Evolutionary conservation across 2,888 invertebrate genomes (phyloP).

Genomic region (Lasioglossum leucozonium): DNA sequence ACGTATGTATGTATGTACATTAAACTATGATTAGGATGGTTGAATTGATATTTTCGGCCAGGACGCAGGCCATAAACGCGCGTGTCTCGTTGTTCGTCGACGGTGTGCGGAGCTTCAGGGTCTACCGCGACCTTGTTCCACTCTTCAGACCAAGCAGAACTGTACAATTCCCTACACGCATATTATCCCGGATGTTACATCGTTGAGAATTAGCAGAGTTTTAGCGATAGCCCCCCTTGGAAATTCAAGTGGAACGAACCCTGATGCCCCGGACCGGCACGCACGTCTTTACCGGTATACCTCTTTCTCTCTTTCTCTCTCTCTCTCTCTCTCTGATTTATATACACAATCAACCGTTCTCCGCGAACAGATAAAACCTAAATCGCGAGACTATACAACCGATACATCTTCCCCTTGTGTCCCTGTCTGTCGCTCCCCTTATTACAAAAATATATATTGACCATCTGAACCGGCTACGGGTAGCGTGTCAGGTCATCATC

Average conservation of each 20-base stretch:
- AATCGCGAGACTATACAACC: background rate
- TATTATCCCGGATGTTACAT: background rate
- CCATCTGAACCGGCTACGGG: constrained; percentile 18
- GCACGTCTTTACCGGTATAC: background rate
- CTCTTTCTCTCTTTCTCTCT: background rate
- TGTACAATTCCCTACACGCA: background rate
- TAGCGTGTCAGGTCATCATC: constrained; percentile 31
- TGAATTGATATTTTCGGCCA: constrained; percentile 46
- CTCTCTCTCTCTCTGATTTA: background rate
- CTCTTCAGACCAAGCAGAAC: background rate
- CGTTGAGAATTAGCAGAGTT: background rate
- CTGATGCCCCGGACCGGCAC: background rate
- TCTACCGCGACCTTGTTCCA: background rate
- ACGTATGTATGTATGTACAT: constrained; percentile 57
- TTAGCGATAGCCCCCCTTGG: background rate
- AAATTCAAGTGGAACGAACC: background rate
- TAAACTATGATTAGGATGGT: constrained; percentile 53
- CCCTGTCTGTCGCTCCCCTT: constrained; percentile 2
- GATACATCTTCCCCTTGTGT: background rate
- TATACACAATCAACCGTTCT: constrained; percentile 14
- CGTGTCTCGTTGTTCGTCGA: background rate
- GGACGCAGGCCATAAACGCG: constrained; percentile 9
- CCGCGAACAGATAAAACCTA: constrained; percentile 1
- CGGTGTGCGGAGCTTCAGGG: background rate
- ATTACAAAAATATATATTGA: constrained; percentile 53